Evolutionary conservation across 2,113 vertebrate genomes (phyloP).

Genomic region (Eleginops maclovinus): DNA sequence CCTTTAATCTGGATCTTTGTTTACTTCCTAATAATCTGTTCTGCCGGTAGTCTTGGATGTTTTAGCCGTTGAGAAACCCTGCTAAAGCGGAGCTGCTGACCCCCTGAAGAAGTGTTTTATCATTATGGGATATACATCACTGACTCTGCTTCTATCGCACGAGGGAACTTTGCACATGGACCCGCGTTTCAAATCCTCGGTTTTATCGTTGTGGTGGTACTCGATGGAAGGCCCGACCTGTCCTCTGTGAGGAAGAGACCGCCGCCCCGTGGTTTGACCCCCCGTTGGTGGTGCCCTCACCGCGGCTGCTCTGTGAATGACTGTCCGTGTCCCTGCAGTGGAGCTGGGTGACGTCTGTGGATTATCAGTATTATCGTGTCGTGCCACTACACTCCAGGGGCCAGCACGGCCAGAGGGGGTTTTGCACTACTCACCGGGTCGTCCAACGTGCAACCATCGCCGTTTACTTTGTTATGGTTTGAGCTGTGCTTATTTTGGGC

Average conservation of each 20-base stretch:
- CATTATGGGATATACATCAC: not conserved
- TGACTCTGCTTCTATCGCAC: conserved; percentile 15
- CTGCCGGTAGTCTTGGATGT: conserved; percentile 9
- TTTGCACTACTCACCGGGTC: conserved; percentile 73
- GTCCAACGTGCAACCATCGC: conserved; percentile 54
- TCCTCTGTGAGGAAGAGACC: conserved; percentile 82
- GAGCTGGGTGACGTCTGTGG: conserved; percentile 46
- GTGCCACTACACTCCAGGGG: conserved; percentile 54
- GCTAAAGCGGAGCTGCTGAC: conserved; percentile 19
- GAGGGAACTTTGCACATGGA: conserved; percentile 59
- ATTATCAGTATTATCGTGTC: conserved; percentile 65
- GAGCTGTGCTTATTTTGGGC: not conserved
- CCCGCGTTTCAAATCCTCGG: not conserved
- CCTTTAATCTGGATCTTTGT: no score
- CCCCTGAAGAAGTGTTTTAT: not conserved
- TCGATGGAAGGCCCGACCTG: conserved; percentile 39
- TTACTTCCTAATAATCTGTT: no score
- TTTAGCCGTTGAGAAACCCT: not conserved
- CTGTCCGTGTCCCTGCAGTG: conserved; percentile 34
- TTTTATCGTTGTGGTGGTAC: not conserved
- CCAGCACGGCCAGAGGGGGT: conserved; percentile 28
- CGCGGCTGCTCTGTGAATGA: conserved; percentile 39
- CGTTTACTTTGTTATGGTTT: conserved; percentile 43
- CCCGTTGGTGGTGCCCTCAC: conserved; percentile 53
- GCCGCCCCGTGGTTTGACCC: conserved; percentile 2